Conservation (phyloP, 37 sponge, comb jelly and placozoan genomes). For the Amphimedon queenslandica region DNA sequence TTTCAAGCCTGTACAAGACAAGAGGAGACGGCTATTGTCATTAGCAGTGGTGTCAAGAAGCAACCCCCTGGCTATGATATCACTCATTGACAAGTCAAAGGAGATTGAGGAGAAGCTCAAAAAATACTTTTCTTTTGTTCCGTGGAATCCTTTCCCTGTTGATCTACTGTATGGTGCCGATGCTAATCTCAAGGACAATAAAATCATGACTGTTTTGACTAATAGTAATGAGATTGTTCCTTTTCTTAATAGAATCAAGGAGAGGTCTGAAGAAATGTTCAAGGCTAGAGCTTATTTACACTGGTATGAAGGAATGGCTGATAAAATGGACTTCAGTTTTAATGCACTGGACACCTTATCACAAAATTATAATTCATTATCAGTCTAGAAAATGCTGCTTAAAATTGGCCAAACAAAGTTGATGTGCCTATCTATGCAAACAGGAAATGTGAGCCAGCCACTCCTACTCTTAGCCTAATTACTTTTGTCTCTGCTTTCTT, state of each 20-base stretch:
- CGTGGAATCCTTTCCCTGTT: conserved; percentile 80
- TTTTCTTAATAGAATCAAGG: conserved; percentile 34
- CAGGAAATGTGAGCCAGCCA: no score
- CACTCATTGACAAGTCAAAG: background rate
- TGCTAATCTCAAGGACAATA: conserved; percentile 16
- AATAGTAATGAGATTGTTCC: conserved; percentile 35
- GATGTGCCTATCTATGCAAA: no score
- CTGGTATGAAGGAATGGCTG: conserved; percentile 78
- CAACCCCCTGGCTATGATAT: conserved; percentile 11
- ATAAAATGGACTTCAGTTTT: no score
- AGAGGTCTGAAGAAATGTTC: conserved; percentile 34
- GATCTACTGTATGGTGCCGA: conserved; percentile 51
- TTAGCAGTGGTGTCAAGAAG: conserved; percentile 14
- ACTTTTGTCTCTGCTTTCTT: no score
- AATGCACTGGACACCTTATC: no score
- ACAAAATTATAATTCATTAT: no score
- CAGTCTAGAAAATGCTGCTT: no score
- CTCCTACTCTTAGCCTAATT: no score
- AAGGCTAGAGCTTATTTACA: conserved; percentile 68
- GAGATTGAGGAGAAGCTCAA: conserved; percentile 31
- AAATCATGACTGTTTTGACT: conserved; percentile 26
- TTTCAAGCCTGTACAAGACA: background rate
- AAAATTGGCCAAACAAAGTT: no score
- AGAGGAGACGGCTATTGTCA: background rate
- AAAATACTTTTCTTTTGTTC: conserved; percentile 25